Evolutionary conservation across 92 coral and sea anemone species (phyloP), one percentile per base, ranked within the genome.

Genomic region (Palythoa heliodiscus): DNA sequence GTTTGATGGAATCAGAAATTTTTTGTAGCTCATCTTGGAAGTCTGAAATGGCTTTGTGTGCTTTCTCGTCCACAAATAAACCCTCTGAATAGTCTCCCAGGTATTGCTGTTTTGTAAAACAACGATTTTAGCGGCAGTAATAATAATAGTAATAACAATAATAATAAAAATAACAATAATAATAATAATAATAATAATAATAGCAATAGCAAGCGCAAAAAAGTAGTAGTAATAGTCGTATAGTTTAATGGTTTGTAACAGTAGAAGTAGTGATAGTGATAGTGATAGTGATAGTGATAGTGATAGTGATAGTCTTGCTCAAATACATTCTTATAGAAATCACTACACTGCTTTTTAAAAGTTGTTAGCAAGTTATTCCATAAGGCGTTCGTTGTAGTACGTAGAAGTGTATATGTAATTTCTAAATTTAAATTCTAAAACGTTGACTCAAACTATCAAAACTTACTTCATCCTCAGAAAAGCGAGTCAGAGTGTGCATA

Each of bases 21-120:
- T 83, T 76, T 54, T 88, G 85, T 22, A 88, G 91, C 40, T 70
- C 73, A 6, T 88, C 79, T 74, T 88, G 91, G 80, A 88, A 88
- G 58, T 69, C 73, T 2, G 25, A 60, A 43, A 88, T 88, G 17
- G 91, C 91, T 25, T 88, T 83, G 15, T 76, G 82, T 70, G 91
- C 81, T 25, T 84, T 83, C 2, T 76, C 48, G 81, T 88, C 85
- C 60, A 75, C 88, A 83, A 82, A 88, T 37, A 75, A 74, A 53
- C 88, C 87, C 38, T 64, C 78, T 17, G 73, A 67, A 52, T 84
- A 88, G 81, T 88, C 83, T 29, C 91, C 91, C 55, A 88, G 70
- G 60, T 39, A 80, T 43, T 80, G 66, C 84, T 80, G 84, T 78
- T 29, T 76, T 15, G 55, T 39, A 72, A 72, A 40, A 19, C 11